Conservation (phyloP, 2,113 vertebrate genomes). For the Leucopsar rothschildi region DNA sequence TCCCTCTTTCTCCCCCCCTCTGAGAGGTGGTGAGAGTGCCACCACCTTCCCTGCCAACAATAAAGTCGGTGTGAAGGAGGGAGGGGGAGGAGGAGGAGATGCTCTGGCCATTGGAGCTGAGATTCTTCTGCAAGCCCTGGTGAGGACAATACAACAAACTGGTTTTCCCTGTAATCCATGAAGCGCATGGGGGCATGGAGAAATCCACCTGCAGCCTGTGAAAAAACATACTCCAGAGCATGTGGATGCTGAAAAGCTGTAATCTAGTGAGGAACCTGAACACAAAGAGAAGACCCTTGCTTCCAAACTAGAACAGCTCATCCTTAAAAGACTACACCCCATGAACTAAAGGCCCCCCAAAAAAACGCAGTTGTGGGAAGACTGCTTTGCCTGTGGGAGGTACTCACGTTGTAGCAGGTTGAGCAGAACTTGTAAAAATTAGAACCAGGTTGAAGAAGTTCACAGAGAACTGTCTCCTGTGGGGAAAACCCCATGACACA, state of each 20-base stretch:
- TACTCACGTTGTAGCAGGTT: rapidly evolving
- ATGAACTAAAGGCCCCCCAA: no score
- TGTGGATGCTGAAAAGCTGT: neutral
- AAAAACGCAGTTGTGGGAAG: neutral
- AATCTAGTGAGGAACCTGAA: neutral
- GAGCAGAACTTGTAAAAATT: neutral
- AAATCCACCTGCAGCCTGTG: rapidly evolving
- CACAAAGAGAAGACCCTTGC: neutral
- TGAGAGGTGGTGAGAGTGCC: no score
- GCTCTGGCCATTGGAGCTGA: neutral
- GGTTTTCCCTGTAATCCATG: neutral
- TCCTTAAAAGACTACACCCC: neutral
- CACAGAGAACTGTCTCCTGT: neutral
- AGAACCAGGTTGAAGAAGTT: neutral
- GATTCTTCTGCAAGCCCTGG: neutral
- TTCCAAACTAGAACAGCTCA: neutral
- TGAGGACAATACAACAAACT: neutral
- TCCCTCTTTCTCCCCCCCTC: neutral
- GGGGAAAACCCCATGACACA: no score
- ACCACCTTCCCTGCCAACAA: neutral
- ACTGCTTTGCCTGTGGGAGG: no score
- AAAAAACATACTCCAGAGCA: neutral
- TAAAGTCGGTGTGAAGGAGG: neutral
- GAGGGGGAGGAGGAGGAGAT: neutral
- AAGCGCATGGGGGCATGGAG: neutral